Base-by-base conservation (phyloP, 1,140 invertebrate genomes). In the Phenacoccus solenopsis region DNA sequence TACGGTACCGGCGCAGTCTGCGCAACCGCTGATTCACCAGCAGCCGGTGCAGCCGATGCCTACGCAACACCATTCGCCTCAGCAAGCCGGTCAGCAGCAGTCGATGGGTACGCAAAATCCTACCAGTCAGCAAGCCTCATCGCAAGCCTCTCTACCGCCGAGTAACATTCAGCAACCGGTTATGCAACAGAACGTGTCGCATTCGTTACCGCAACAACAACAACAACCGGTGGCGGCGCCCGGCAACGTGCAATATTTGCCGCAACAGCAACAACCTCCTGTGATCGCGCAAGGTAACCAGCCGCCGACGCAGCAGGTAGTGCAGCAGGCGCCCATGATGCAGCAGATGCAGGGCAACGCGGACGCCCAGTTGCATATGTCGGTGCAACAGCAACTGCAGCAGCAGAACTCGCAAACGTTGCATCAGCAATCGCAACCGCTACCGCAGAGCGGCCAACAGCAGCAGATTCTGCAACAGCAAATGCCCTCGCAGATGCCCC, bases 291-390 rank as follows among this genome's bases (percentile, higher is more conserved):
- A 72, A 71, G 32, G 32, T 38, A 56, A 71, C 32, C 71, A 73
- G 69, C 80, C 79, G 75, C 79, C 80, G 78, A 79, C 78, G 35
- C 80, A 70, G 70, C 76, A 80, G 73, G 81, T 67, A n/a, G 27
- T 70, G 28, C 70, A 73, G 35, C 68, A 69, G 28, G 69, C 73
- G 57, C 73, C 72, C 28, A 68, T 69, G 16, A 68, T 70, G 35
- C 69, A 69, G 13, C 67, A 67, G 69, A 71, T 72, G 64, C 74
- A 73, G 67, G 67, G 69, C 2, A 72, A 74, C 24, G 72, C 64
- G 35, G 64, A 70, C 49, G 74, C 73, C 24, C 70, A 71, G 28
- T 71, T 73, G 49, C 72, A 69, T 61, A 68, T 73, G 72, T 71
- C 72, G 56, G 69, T 69, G 67, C 69, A 69, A 22, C 7, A 68